phyloP scores from a whole-genome alignment of 2,113 vertebrate genomes.

The Cinclus cinclus region DNA sequence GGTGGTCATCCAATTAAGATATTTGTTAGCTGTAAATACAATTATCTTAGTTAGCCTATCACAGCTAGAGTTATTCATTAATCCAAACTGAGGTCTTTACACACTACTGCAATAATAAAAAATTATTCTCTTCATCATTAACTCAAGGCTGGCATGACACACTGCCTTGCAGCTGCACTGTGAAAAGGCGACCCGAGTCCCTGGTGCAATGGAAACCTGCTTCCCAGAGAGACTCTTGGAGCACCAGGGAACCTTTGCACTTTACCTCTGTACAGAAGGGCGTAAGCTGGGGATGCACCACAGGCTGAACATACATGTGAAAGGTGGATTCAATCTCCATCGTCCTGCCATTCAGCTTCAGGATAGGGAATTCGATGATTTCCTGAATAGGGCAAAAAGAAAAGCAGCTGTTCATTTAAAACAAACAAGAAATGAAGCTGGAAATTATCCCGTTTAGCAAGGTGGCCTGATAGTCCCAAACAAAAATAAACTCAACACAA shows the following conservation, averaged over 20 bases:
- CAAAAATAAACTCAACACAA: not conserved
- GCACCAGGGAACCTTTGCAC: slow-evolving; percentile 30
- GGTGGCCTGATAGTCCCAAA: not conserved
- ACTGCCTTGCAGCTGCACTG: not conserved
- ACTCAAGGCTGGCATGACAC: not conserved
- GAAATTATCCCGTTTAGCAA: not conserved
- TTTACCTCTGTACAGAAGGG: slow-evolving; percentile 88
- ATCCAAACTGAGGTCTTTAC: not conserved
- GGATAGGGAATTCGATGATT: slow-evolving; percentile 86
- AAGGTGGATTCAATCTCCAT: slow-evolving; percentile 87
- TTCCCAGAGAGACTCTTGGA: slow-evolving; percentile 25
- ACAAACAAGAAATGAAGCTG: not conserved
- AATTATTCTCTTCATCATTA: not conserved
- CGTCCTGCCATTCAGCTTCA: slow-evolving; percentile 84
- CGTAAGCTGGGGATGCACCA: slow-evolving; percentile 84
- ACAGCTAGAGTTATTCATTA: not conserved
- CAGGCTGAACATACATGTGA: slow-evolving; percentile 86
- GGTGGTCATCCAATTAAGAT: not conserved
- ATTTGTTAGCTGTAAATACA: not conserved
- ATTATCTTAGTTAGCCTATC: not conserved
- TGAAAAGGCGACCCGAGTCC: not conserved
- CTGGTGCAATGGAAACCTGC: slow-evolving; percentile 1
- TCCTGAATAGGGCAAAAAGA: slow-evolving; percentile 72
- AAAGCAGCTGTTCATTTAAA: slow-evolving; percentile 52
- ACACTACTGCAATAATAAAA: not conserved